Base-by-base conservation (phyloP, 2,888 invertebrate genomes). In the Lamproptera curius region DNA sequence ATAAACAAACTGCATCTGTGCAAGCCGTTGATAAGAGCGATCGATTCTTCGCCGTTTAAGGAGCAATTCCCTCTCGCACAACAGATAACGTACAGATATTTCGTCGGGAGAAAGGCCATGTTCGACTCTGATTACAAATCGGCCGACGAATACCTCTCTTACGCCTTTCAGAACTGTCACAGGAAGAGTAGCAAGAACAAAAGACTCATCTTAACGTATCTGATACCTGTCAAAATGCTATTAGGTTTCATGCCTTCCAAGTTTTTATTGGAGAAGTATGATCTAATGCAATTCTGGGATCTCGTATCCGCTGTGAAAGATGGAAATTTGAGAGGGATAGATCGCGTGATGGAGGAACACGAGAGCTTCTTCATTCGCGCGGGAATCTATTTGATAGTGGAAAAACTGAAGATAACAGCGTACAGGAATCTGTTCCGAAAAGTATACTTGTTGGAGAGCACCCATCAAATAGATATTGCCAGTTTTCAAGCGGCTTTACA, bases 71-170 rank as follows among this genome's bases (percentile, higher is more conserved):
- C 95, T 1, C 79, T 98, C 50, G 94, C 97, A 8, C 98, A 99
- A 71, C 94, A 96, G 70, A 96, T 99, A 45, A 99, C 99, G 0
- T 99, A 98, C 79, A 95, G 95, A 69, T 98, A 98, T 78, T 99
- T 97, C 82, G 96, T 98, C 13, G 99, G 99, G 0, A 90, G 98
- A 20, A 98, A 99, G 75, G 96, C 97, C 1, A 98, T 99, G 97
- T 99, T 99, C 74, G 99, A 99, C 78, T 97, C 97, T 46, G 97
- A 99, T 72, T 97, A 97, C 70, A 93, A 94, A 74, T 91, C 92
- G 77, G 99, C 99, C 15, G 97, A 99, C 73, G 94, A 96, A 69
- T 95, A 94, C 67, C 81, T 99, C 15, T 93, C 95, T 0, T 99
- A 93, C 77, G 98, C 99, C 0, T 99, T 99, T 75, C 92, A 94